phyloP scores from a whole-genome alignment of 2,113 vertebrate genomes.

The Albula goreensis region DNA sequence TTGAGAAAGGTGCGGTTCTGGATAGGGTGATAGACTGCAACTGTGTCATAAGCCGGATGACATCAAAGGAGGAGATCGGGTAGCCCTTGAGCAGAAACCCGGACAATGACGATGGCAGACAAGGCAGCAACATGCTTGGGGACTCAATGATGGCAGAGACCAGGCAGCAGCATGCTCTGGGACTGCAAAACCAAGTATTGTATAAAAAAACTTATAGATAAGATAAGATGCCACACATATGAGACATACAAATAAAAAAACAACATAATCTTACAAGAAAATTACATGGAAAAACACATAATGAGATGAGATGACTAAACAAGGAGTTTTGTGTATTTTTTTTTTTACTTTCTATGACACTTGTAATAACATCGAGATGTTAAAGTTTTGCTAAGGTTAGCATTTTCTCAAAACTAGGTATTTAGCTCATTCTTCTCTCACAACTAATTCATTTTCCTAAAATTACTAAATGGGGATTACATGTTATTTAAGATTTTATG shows the following conservation, averaged over 20 bases:
- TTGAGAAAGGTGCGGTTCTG: no score
- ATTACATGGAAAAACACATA: background rate
- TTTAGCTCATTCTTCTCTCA: background rate
- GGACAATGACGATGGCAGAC: no score
- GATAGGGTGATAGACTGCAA: no score
- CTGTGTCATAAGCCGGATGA: no score
- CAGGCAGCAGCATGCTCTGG: no score
- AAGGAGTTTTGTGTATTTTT: conserved; percentile 4
- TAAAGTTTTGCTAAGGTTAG: background rate
- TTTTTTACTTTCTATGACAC: conserved; percentile 2
- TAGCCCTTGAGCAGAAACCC: no score
- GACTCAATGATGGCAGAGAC: no score
- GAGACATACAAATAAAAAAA: no score
- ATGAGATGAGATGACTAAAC: conserved; percentile 6
- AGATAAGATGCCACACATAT: conserved; percentile 8
- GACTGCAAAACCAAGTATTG: conserved; percentile 8
- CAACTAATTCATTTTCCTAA: no score
- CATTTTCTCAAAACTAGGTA: background rate
- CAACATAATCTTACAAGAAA: background rate
- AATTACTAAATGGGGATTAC: background rate
- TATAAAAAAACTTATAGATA: conserved; percentile 18
- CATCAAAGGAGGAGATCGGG: no score
- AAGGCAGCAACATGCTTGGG: no score
- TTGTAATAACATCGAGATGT: background rate
- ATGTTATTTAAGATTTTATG: conserved; percentile 2